Evolutionary conservation across 2,888 invertebrate genomes (phyloP).

Genomic region (Lapara coniferarum): DNA sequence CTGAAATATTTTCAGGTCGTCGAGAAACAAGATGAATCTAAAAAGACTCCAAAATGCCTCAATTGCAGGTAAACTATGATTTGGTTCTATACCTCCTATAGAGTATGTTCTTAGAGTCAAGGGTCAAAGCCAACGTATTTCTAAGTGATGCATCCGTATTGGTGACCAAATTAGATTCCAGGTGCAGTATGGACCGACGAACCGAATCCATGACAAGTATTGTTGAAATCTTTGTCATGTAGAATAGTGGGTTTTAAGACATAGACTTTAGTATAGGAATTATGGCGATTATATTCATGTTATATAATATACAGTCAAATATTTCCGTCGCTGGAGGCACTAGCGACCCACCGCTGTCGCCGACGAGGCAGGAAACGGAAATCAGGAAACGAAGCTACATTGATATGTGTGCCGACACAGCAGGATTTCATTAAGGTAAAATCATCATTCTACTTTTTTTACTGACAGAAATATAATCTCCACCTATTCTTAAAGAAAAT

Average conservation of each 20-base stretch:
- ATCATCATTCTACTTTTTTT: no score
- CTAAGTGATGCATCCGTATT: no score
- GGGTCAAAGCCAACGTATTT: no score
- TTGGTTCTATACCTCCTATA: neutral
- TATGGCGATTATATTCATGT: no score
- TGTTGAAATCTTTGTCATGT: neutral
- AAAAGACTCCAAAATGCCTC: constrained; percentile 55
- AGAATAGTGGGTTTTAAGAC: neutral
- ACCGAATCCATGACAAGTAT: no score
- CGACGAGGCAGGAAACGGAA: constrained; percentile 57
- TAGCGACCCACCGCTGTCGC: constrained; percentile 61
- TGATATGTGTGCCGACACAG: constrained; percentile 54
- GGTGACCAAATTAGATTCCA: no score
- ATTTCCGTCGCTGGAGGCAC: constrained; percentile 49
- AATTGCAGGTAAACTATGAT: constrained; percentile 57
- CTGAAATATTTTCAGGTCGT: constrained; percentile 30
- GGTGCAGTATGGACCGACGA: no score
- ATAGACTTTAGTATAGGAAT: no score
- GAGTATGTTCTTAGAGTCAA: neutral
- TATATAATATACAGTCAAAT: constrained; percentile 54
- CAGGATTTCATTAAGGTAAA: constrained; percentile 66
- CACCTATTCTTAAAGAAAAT: no score
- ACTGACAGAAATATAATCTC: no score
- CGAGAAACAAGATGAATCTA: constrained; percentile 34
- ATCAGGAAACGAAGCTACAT: constrained; percentile 44